These are phyloP conservation scores for Junonia oenone DNA, from an alignment of 2,888 invertebrate genomes.

Conservation along the genomic window DNA sequence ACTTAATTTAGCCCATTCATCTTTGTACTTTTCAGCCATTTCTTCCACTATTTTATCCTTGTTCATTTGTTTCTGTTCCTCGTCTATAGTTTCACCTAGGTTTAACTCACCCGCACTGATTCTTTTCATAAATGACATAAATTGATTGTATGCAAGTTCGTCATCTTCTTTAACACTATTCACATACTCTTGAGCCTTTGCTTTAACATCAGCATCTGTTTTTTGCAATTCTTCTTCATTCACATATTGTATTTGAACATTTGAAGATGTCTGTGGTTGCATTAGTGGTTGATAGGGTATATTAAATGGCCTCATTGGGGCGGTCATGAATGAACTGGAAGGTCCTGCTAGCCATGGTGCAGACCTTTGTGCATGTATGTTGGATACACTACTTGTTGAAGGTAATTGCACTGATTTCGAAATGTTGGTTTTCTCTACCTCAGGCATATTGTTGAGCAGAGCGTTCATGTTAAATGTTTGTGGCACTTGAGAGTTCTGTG, in stretches of 20 bases:
- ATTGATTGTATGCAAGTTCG: constrained; percentile 87
- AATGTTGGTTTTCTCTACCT: constrained; percentile 71
- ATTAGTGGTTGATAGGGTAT: constrained; percentile 43
- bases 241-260: constrained; percentile 63
- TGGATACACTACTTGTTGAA: constrained; percentile 46
- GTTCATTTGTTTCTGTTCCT: constrained; percentile 54
- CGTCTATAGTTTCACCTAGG: constrained; percentile 67
- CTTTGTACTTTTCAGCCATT: constrained; percentile 82
- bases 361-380: constrained; percentile 39
- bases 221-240: constrained; percentile 51
- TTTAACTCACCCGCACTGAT: constrained; percentile 84
- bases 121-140: constrained; percentile 91
- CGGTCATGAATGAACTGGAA: constrained; percentile 46
- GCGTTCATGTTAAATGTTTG: constrained; percentile 95
- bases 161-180: constrained; percentile 81
- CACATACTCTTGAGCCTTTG: constrained; percentile 80
- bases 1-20: constrained; percentile 89
- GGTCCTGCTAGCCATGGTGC: constrained; percentile 52
- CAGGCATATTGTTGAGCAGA: constrained; percentile 90
- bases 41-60: constrained; percentile 68
- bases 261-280: constrained; percentile 41
- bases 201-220: constrained; percentile 62
- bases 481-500: constrained; percentile 67
- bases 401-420: constrained; percentile 44
- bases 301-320: constrained; percentile 44